A percentile compares a stretch with the other conserved stretches of the same genome.
Conservation (phyloP, 2,797 vertebrate genomes). For the Molossus molossus region DNA sequence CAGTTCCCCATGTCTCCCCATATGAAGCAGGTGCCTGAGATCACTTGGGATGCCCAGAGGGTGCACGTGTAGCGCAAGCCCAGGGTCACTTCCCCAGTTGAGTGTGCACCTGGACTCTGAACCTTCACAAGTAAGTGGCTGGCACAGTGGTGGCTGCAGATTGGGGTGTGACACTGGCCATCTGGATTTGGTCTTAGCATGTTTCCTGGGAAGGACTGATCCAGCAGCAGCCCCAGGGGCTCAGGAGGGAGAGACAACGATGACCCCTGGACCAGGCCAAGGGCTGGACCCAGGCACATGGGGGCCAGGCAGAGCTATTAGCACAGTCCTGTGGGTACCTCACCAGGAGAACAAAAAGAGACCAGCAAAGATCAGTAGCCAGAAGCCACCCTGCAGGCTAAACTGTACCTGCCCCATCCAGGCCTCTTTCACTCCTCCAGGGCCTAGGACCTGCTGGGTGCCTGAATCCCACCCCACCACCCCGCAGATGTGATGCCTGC, state of each 20-base stretch:
- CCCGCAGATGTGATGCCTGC: not conserved
- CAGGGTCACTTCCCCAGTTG: not conserved
- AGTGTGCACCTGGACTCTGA: not conserved
- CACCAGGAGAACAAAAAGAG: not conserved
- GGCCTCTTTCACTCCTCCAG: not conserved
- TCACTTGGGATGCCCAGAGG: not conserved
- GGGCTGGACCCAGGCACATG: not conserved
- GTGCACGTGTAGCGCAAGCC: accelerated
- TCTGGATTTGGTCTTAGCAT: not conserved
- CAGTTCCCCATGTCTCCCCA: not conserved
- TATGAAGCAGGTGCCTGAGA: too few relatives aligned
- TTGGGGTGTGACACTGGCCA: accelerated
- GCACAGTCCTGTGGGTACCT: not conserved
- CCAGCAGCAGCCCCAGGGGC: not conserved
- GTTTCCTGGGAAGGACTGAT: not conserved
- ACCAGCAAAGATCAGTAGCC: not conserved
- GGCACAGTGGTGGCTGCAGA: not conserved
- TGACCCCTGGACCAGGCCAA: not conserved
- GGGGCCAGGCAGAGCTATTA: too few relatives aligned
- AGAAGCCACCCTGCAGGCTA: too few relatives aligned
- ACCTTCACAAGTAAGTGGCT: not conserved
- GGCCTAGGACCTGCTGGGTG: not conserved
- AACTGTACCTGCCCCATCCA: not conserved
- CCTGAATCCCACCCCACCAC: too few relatives aligned
- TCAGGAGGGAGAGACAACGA: not conserved